Evolutionary conservation across 2,888 invertebrate species (phyloP).

Genomic region (Blastobasis lacticolella): DNA sequence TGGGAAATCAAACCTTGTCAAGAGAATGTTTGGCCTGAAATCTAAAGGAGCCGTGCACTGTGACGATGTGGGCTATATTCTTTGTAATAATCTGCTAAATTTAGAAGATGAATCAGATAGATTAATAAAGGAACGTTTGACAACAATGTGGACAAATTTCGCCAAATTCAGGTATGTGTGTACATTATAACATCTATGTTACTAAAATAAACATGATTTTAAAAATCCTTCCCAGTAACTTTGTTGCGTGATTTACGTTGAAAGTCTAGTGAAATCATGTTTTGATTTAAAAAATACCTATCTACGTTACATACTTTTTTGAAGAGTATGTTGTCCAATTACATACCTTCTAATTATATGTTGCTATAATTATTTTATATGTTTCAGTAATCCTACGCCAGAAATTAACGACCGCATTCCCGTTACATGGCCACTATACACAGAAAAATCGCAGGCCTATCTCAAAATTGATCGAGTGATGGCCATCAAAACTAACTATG

Average conservation of each 20-base stretch:
- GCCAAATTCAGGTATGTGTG: conserved; percentile 39
- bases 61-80: conserved; percentile 29
- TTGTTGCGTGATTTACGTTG: too few relatives aligned
- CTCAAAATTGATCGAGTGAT: conserved; percentile 28
- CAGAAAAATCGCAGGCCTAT: conserved; percentile 16
- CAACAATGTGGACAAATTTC: conserved; percentile 42
- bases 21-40: conserved; percentile 20
- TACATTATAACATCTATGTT: too few relatives aligned
- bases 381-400: not conserved
- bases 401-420: not conserved
- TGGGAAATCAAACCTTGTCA: conserved; percentile 28
- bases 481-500: conserved; percentile 14
- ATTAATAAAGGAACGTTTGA: conserved; percentile 20
- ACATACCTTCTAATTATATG: too few relatives aligned
- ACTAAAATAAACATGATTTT: too few relatives aligned
- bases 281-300: too few relatives aligned
- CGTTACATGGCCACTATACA: conserved; percentile 14
- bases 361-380: too few relatives aligned
- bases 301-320: too few relatives aligned
- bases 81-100: conserved; percentile 7
- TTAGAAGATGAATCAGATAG: conserved; percentile 17
- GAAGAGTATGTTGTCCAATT: too few relatives aligned
- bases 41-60: conserved; percentile 34
- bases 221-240: too few relatives aligned
- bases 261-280: too few relatives aligned